Evolutionary conservation across 2,888 invertebrate species (phyloP), one percentile per base, ranked within the genome.

Genomic region (Serripes groenlandicus): DNA sequence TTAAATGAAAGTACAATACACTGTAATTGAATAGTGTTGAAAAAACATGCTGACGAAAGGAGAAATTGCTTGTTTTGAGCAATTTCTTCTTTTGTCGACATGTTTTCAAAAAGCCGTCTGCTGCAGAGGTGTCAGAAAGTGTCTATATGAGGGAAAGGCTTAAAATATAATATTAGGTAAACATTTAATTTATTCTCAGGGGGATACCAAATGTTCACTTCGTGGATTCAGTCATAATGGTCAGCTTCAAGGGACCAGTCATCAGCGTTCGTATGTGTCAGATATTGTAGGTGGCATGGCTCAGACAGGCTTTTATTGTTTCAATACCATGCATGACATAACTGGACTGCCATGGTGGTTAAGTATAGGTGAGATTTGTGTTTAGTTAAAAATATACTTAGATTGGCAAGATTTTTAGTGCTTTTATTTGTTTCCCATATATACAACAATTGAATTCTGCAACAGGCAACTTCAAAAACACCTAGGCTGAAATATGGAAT

Each of bases 291-390:
- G 26, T 15, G 49, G 11, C 9, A 66, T 66, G 66, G 21, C 42
- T 0, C 0, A 18, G 23, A 5, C 35, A 26, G 66, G 66, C 2
- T 42, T 23, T 42, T 7, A 11, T 1, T 66, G 66, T 42, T 72
- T 78, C 52, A 34, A 70, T 15, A 23, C 32, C 7, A 30, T 79
- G 2, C 73, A 84, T 54, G 60, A 49, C 30, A 15, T 72, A 23
- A 76, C 80, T 15, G 83, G 80, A 21, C 3, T 77, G 11, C 70
- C 73, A 32, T 84, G 80, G 80, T 84, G 71, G 69, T 35, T 64
- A 23, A 60, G 52, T 28, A 77, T 84, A 28, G 66, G 78, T 84
- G 42, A 74, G 78, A 66, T 35, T 62, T n/a, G n/a, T n/a, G n/a
- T n/a, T n/a, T n/a, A n/a, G n/a, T n/a, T n/a, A n/a, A n/a, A n/a